Conservation (phyloP, 2,797 vertebrate species). For the Poeciliopsis presidionis region DNA sequence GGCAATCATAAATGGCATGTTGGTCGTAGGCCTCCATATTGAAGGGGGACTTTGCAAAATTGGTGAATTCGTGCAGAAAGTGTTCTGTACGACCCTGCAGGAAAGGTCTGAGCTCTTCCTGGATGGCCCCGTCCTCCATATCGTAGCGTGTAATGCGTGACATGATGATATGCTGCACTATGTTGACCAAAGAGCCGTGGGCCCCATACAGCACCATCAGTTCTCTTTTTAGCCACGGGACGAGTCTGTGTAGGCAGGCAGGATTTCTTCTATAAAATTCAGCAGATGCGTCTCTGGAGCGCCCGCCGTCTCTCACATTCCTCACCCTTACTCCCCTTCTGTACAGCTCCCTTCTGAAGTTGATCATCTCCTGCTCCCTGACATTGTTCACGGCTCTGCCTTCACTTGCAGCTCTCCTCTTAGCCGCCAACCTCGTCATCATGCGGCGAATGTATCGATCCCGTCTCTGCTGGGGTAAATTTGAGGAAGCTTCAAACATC, state of each 20-base stretch:
- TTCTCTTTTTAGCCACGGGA: constrained; percentile 94
- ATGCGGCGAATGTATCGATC: constrained; percentile 83
- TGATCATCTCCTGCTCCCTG: constrained; percentile 89
- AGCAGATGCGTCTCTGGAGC: constrained; percentile 89
- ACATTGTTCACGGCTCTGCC: constrained; percentile 81
- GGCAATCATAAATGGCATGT: constrained; percentile 90
- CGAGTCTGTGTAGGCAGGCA: constrained; percentile 91
- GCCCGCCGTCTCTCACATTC: constrained; percentile 87
- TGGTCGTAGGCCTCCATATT: constrained; percentile 94
- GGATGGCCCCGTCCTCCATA: constrained; percentile 88
- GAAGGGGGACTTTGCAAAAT: constrained; percentile 92
- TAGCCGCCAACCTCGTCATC: constrained; percentile 83
- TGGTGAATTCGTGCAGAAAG: constrained; percentile 94
- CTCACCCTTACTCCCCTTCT: constrained; percentile 86
- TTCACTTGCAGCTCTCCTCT: constrained; percentile 82
- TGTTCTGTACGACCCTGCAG: constrained; percentile 90
- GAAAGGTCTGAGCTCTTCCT: constrained; percentile 89
- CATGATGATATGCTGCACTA: constrained; percentile 94
- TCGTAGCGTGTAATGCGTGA: constrained; percentile 89
- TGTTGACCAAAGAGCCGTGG: constrained; percentile 90
- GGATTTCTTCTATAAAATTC: constrained; percentile 92
- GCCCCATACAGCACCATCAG: constrained; percentile 89
- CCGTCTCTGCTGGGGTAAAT: constrained; percentile 57
- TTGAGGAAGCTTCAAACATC: constrained; percentile 84
- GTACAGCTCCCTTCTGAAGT: constrained; percentile 91